Base-by-base conservation (phyloP, 2,113 vertebrate genomes). In the Hucho hucho region DNA sequence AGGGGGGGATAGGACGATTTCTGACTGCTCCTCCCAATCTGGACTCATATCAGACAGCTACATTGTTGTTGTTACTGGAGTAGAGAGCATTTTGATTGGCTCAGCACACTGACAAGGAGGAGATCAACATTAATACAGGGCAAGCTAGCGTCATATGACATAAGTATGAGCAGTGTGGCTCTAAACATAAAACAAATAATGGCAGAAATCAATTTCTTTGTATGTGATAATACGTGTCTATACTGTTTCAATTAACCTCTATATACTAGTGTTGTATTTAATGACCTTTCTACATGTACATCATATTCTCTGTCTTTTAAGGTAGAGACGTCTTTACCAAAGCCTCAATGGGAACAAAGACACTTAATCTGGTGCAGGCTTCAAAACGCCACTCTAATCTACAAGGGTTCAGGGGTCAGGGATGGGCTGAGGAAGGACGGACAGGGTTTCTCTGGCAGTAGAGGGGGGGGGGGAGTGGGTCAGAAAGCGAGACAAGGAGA, bases 341-440 rank as follows among this genome's bases (percentile, higher is more conserved):
- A 24, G 58, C 58, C 58, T 6, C 79, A 73, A 76, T 46, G 69
- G 7, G 69, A 9, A 22, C 37, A 43, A 37, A 37, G 37, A 43
- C 37, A 43, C 9, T 43, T 87, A 83, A 82, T 86, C 84, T 87
- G 74, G 81, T 0, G 61, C 79, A 74, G 76, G 75, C 86, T 91
- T 85, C 70, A 72, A 88, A 83, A 88, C 12, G 64, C 77, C 37
- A 70, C 75, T 43, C 37, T 80, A 81, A 90, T 89, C 87, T 84
- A 43, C 76, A 72, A 43, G 9, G 37, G 37, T 43, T 43, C 37
- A 32, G 72, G 13, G 81, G 86, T 88, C 83, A 84, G 49, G 82
- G 84, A 83, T 47, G 25, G 79, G 82, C 72, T 81, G 84, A 80
- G 7, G 74, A 66, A 29, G 16, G 20, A 13, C 75, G 9, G 26